Evolutionary conservation across 2,888 invertebrate species (phyloP), one percentile per base, ranked within the genome.

Genomic region (Eupithecia subumbrata): DNA sequence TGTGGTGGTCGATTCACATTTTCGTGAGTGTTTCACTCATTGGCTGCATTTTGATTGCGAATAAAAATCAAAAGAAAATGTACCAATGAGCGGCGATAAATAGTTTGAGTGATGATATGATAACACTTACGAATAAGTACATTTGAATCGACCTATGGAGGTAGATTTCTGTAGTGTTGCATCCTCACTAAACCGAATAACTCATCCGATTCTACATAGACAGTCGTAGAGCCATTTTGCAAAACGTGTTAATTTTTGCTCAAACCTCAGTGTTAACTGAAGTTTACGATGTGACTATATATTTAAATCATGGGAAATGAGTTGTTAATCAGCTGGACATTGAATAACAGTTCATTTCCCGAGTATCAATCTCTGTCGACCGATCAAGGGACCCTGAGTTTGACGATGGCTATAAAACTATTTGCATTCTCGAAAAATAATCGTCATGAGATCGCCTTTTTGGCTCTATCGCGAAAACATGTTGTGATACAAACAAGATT

Each of bases 391-490:
- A 43, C 40, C 22, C 60, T 12, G 40, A n/a, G 37, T 71, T 71
- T 71, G 60, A 60, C 18, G 71, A 40, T 34, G 5, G 34, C 70
- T 30, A 67, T 67, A 67, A 67, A 67, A 67, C 67, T 52, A 76
- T 76, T 76, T 70, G 69, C 69, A 70, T 64, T 72, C 52, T 69
- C 56, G 48, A 70, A 73, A 73, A 73, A 67, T 60, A 68, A 56
- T 56, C 52, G 43, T 67, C 52, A 11, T 40, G 8, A 71, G 63
- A 71, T 71, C 22, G 56, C 63, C 69, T 64, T 73, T 70, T 79
- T 80, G 80, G 80, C 80, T 71, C 43, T 72, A 40, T 60, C 37
- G 78, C 75, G 70, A 79, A 78, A 80, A 80, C 80, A 80, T 79
- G 79, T 80, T 80, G 77, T 75, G 73, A 79, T 71, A 68, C 72